Evolutionary conservation across 2,888 invertebrate species (phyloP).

Genomic region (Phyllotreta striolata): DNA sequence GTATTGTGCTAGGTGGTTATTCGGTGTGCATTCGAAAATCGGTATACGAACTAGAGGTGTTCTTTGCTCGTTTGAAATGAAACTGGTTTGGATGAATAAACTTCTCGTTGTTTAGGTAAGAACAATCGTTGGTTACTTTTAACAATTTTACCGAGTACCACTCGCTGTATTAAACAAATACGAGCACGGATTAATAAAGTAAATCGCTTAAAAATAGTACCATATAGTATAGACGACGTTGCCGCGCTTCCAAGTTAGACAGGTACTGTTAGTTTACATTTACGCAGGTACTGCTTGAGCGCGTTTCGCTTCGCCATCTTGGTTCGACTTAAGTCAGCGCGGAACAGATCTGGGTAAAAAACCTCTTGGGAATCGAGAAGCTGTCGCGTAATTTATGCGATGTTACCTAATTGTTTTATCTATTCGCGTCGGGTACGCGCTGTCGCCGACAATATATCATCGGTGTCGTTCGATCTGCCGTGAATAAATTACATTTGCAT

Average conservation of each 20-base stretch:
- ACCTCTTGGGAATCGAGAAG: constrained; percentile 16
- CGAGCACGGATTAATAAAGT: too few species aligned
- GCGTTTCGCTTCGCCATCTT: constrained; percentile 25
- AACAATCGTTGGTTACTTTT: background rate
- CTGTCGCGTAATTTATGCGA: constrained; percentile 24
- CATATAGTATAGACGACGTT: constrained; percentile 20
- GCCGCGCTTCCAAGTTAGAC: constrained; percentile 21
- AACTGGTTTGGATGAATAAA: constrained; percentile 1
- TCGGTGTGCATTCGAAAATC: constrained; percentile 8
- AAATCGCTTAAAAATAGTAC: constrained; percentile 1
- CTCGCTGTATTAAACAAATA: too few species aligned
- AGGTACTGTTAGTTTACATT: constrained; percentile 10
- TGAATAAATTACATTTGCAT: constrained; percentile 56
- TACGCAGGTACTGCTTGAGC: constrained; percentile 18
- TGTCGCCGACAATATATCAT: constrained; percentile 51
- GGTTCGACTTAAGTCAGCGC: background rate
- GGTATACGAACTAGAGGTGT: too few species aligned
- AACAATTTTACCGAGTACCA: constrained; percentile 3
- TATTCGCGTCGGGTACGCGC: constrained; percentile 22
- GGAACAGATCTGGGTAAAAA: constrained; percentile 22
- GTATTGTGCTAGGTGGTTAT: constrained; percentile 25
- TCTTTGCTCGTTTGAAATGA: constrained; percentile 2
- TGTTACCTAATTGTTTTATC: constrained; percentile 29
- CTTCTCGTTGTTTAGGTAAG: constrained; percentile 16
- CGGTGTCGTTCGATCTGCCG: constrained; percentile 51